Evolutionary conservation across 2,888 invertebrate species (phyloP), one percentile per base, ranked within the genome.

Genomic region (Prosapia bicincta): DNA sequence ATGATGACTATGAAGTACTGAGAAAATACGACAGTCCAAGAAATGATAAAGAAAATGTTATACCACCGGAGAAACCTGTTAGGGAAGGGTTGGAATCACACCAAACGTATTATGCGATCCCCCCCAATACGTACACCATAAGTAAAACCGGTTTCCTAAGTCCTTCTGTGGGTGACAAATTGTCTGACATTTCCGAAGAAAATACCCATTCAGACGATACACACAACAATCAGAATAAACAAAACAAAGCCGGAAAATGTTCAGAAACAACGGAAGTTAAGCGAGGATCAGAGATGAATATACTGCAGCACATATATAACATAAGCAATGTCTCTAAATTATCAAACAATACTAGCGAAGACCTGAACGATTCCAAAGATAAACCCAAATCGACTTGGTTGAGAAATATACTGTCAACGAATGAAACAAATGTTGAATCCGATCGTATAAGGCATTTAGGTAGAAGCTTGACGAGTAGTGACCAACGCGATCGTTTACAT

Each of bases 401-500:
- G 20, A n/a, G 54, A 9, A 54, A 54, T 54, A 54, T 54, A 10
- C 54, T 54, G 3, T 54, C 54, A n/a, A 54, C n/a, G 13, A 20
- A 54, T 54, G 54, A 54, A 54, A 20, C 54, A 20, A 54, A 20
- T 9, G 54, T 20, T 54, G 20, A 54, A 20, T 20, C 13, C n/a
- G 54, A 54, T 54, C 20, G 3, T 20, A 54, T n/a, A 54, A 38
- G 38, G 13, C 3, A 54, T 54, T 20, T 20, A 20, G 54, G 20
- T n/a, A n/a, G n/a, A n/a, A n/a, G n/a, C 54, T 54, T 20, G 5
- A 20, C 54, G 20, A 20, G 54, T 20, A 7, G 54, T 20, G 74
- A 26, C n/a, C 43, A 69, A 24, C 28, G 30, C 24, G 66, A 25
- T 23, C 68, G 68, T 73, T 69, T 73, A 23, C 73, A 73, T 32